phyloP scores from a whole-genome alignment of 2,113 vertebrate species.

The Athene noctua region DNA sequence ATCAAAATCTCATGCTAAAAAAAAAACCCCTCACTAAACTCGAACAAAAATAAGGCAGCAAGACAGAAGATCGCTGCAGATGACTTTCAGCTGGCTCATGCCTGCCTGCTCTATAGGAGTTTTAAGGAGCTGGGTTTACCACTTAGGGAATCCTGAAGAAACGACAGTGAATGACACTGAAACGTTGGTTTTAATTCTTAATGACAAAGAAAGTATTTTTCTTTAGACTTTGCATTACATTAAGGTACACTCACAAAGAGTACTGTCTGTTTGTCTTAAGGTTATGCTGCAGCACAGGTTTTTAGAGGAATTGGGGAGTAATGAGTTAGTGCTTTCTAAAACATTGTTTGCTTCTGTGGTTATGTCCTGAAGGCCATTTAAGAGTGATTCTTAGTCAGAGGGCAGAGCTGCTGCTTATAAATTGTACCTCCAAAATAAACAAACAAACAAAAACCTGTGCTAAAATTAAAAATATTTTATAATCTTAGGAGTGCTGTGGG shows the following conservation, averaged over 20 bases:
- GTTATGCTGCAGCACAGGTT: neutral
- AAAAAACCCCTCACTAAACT: neutral
- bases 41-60: neutral
- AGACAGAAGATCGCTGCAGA: constrained; percentile 3
- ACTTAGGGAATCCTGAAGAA: neutral
- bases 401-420: neutral
- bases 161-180: neutral
- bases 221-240: neutral
- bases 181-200: neutral
- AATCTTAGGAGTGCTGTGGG: neutral
- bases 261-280: neutral
- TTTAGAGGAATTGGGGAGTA: neutral
- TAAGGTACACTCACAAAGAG: neutral
- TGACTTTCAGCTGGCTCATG: constrained; percentile 36
- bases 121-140: neutral
- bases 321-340: neutral
- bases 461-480: neutral
- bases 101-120: neutral
- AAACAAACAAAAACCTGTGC: neutral
- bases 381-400: neutral
- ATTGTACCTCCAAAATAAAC: neutral
- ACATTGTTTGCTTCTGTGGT: constrained; percentile 9
- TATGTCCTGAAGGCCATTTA: neutral
- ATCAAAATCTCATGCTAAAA: constrained; percentile 51
- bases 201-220: neutral